Percentiles rank a stretch among this genome's conserved stretches.
Evolutionary conservation across 2,888 invertebrate genomes (phyloP).

Genomic region (Tanytarsus gracilentus): DNA sequence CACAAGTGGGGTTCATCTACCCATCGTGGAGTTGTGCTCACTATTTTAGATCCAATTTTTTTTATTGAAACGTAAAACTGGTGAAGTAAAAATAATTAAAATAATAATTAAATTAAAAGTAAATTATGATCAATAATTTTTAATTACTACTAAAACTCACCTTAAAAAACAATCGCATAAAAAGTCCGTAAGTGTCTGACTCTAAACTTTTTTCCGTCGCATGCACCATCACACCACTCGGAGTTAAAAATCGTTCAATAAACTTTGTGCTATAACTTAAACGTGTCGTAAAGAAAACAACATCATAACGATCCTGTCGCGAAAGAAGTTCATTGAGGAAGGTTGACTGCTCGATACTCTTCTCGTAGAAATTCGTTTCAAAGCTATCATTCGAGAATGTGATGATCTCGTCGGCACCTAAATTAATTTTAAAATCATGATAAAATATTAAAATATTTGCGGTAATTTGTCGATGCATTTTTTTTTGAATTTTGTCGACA

Average conservation of each 20-base stretch:
- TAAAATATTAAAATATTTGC: not conserved
- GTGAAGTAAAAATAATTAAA: not conserved
- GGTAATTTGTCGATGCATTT: not conserved
- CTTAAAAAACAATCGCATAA: slow-evolving; percentile 44
- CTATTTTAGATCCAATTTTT: slow-evolving; percentile 7
- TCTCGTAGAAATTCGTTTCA: slow-evolving; percentile 26
- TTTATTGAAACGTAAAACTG: slow-evolving; percentile 30
- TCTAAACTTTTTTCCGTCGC: slow-evolving; percentile 44
- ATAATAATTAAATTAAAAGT: not conserved
- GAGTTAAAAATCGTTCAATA: slow-evolving; percentile 33
- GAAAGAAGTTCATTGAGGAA: slow-evolving; percentile 37
- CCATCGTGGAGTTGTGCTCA: slow-evolving; percentile 22
- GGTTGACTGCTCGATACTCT: slow-evolving; percentile 26
- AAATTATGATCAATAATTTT: not conserved
- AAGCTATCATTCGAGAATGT: slow-evolving; percentile 33
- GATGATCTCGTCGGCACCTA: slow-evolving; percentile 48
- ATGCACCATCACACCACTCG: slow-evolving; percentile 40
- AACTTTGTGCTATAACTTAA: slow-evolving; percentile 32
- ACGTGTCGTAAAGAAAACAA: slow-evolving; percentile 37
- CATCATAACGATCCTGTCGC: slow-evolving; percentile 36
- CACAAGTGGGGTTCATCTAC: slow-evolving; percentile 40
- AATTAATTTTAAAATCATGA: not conserved
- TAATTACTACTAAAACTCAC: slow-evolving; percentile 30
- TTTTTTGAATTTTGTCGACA: not conserved
- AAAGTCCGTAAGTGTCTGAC: slow-evolving; percentile 47